Evolutionary conservation across 2,113 vertebrate species (phyloP).

Genomic region (Bubo blakistoni): DNA sequence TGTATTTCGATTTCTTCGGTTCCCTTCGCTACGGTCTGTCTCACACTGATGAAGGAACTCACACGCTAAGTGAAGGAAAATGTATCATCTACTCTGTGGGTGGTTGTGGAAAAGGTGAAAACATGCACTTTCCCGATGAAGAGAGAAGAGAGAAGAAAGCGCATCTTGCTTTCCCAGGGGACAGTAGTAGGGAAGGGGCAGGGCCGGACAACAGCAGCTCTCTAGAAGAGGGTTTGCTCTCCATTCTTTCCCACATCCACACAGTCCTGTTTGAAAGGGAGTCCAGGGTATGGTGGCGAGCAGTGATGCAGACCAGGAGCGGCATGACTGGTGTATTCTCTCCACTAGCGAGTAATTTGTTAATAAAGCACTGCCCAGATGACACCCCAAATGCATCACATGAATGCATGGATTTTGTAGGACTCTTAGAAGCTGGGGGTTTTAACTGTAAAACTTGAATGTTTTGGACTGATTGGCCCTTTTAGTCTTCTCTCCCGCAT

Average conservation of each 20-base stretch:
- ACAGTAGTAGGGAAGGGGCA: not conserved
- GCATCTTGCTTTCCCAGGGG: not conserved
- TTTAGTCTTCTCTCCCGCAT: not conserved
- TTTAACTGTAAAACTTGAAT: not conserved
- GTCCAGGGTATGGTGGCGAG: rapidly evolving
- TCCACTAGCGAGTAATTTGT: rapidly evolving
- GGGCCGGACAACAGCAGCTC: too few species aligned
- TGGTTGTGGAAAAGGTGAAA: not conserved
- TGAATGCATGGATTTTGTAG: not conserved
- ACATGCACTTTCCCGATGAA: not conserved
- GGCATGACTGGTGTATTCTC: not conserved
- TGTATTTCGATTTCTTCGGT: not conserved
- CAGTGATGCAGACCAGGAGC: not conserved
- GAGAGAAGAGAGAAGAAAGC: not conserved
- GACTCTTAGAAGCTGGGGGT: not conserved
- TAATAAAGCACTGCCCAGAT: not conserved
- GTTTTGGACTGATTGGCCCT: not conserved
- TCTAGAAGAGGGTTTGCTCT: not conserved
- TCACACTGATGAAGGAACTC: not conserved
- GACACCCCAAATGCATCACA: not conserved
- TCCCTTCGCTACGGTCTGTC: not conserved
- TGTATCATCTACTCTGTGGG: not conserved
- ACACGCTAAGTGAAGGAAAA: not conserved
- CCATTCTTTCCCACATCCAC: rapidly evolving
- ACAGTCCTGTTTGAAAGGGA: not conserved